A percentile compares a stretch with the other conserved stretches of the same genome.
phyloP scores from a whole-genome alignment of 2,797 vertebrate species.

The Leptodactylus fallax region DNA sequence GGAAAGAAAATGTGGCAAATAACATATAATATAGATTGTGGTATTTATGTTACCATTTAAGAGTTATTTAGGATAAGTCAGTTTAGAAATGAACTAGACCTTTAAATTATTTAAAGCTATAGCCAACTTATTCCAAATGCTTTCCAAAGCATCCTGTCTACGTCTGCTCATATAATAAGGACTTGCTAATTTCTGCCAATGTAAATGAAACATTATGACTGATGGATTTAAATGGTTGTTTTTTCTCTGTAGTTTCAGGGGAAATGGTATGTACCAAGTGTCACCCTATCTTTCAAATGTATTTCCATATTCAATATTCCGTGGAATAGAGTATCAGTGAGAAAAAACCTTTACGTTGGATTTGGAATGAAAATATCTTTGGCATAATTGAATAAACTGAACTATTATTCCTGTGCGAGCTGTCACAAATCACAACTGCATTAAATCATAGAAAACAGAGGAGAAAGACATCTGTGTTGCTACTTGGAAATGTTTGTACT shows the following conservation, averaged over 20 bases:
- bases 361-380: slow-evolving; percentile 35
- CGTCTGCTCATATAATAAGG: not conserved
- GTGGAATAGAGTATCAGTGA: not conserved
- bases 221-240: slow-evolving; percentile 26
- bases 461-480: slow-evolving; percentile 11
- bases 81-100: not conserved
- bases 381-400: slow-evolving; percentile 29
- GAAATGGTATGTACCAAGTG: slow-evolving; percentile 28
- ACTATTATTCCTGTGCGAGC: slow-evolving; percentile 34
- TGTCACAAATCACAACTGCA: slow-evolving; percentile 43
- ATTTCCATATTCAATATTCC: slow-evolving; percentile 38
- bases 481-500: slow-evolving; percentile 18
- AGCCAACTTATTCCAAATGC: not conserved
- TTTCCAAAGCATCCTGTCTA: slow-evolving; percentile 13
- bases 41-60: not conserved
- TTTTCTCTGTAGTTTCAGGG: slow-evolving; percentile 28
- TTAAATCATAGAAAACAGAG: slow-evolving; percentile 41
- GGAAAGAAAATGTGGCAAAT: no score
- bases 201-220: slow-evolving; percentile 52
- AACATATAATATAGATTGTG: not conserved
- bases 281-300: slow-evolving; percentile 40
- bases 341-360: slow-evolving; percentile 14
- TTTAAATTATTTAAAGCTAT: not conserved
- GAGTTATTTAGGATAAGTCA: not conserved
- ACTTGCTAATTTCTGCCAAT: slow-evolving; percentile 40